Base-by-base conservation (phyloP, 2,113 vertebrate species). In the Hippocampus zosterae region DNA sequence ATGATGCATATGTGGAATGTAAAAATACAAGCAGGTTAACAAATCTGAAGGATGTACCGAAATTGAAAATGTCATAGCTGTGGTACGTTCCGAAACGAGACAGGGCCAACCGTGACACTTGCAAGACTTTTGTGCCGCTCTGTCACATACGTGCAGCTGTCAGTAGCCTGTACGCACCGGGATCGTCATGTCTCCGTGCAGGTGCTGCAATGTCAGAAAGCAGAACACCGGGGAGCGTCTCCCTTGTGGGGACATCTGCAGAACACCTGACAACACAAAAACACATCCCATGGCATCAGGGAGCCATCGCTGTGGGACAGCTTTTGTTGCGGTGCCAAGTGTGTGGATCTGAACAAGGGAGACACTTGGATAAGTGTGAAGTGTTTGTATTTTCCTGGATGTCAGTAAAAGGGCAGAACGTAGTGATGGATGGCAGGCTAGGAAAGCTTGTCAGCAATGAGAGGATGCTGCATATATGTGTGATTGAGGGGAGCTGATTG, bases 401-500 rank as follows among this genome's bases (percentile, higher is more conserved):
- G 85, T 88, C 89, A 89, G 86, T 71, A 77, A 85, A 82, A 81
- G 79, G 77, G 69, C 82, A 78, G 76, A 65, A 73, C 65, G 33
- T 41, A 16, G 79, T 88, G 88, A 90, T 88, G 84, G 83, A 90
- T 88, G 89, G 74, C 27, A 53, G 68, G 85, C 73, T 64, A 74
- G 65, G 55, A 69, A 68, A 72, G 78, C 76, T 74, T 72, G 73
- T 27, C 60, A 63, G 48, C 57, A 61, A 69, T 76, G 83, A 80
- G 83, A 74, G 75, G 71, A 74, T 80, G 72, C 66, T 3, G 63
- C 40, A 16, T 80, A 65, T 67, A 65, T 69, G 73, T 77, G 73
- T 88, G 87, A 87, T 84, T 88, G 88, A 90, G 84, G 78, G 71
- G 48, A 67, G 70, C 61, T 84, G 83, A 89, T 84, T 87, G 85